Base-by-base conservation (phyloP, 2,797 vertebrate genomes). In the Coracias cyanogaster region DNA sequence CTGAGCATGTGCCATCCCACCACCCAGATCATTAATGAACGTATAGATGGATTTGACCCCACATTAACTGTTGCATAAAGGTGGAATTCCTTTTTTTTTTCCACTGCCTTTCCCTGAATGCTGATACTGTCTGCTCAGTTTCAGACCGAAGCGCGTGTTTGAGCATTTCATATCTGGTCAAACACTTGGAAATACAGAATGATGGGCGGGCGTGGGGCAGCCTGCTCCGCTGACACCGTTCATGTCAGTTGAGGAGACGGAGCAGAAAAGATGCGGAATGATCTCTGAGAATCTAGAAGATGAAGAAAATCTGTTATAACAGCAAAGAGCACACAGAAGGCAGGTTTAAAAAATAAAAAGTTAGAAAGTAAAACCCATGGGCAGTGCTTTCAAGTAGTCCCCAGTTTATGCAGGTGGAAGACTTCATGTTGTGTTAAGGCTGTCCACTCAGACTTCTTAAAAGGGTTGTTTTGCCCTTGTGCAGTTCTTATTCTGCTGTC, bases 11-110 rank as follows among this genome's bases (percentile, higher is more conserved):
- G 52, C 52, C 37, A 16, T 16, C 57, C 77, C 72, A 3, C 7
- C 57, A 14, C 8, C 14, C 91, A 4, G n/a, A 3, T 22, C 19
- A 0, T 21, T 2, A 2, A 3, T 1, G n/a, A 18, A 31, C 77
- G n/a, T 9, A 3, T 41, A 25, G 12, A 5, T 31, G 5, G 26
- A 3, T 0, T 3, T 17, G 26, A 9, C 37, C 52, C 8, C 61
- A 2, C 3, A 0, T 3, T 15, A 43, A 25, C 25, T 18, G 0
- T 7, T 11, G 19, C 7, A 7, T 37, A 26, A 52, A 12, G 2
- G 24, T 25, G 29, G 24, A 46, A 29, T 18, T 51, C 17, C 22
- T 11, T 61, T 51, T 33, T 13, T 71, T 18, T 20, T 9, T 13
- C 29, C 26, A 10, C 67, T 82, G 77, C 61, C 25, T 46, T 60